phyloP scores from a whole-genome alignment of 2,888 invertebrate genomes.

The Arrhopalites spinosus region DNA sequence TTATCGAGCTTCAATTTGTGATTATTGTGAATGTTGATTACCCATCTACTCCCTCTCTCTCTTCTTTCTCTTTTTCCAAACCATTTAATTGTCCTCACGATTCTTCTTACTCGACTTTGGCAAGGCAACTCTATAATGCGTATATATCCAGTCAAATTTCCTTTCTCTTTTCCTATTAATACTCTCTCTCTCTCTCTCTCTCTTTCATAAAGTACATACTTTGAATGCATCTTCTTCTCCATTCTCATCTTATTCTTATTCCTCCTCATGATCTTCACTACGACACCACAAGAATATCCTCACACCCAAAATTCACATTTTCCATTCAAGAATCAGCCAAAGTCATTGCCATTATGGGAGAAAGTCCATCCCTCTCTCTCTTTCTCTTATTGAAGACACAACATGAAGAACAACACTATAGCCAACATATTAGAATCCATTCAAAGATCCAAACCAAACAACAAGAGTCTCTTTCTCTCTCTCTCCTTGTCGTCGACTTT shows the following conservation, averaged over 20 bases:
- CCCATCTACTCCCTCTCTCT: not conserved
- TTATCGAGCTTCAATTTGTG: constrained; percentile 42
- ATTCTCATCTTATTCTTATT: not conserved
- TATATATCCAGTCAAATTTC: not conserved
- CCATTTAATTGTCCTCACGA: too few relatives aligned
- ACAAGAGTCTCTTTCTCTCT: not conserved
- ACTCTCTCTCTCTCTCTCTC: not conserved
- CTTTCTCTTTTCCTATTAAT: not conserved
- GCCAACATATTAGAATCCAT: not conserved
- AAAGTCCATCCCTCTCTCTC: not conserved
- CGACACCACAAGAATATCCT: not conserved
- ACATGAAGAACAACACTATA: not conserved
- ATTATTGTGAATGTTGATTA: constrained; percentile 42
- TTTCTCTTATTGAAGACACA: not conserved
- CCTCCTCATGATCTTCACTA: not conserved
- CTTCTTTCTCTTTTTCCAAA: not conserved
- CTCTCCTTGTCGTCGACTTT: not conserved
- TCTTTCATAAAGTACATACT: constrained; percentile 40
- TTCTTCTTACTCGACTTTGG: not conserved
- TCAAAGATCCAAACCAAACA: constrained; percentile 1
- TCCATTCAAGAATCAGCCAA: not conserved
- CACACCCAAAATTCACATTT: not conserved
- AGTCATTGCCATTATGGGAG: not conserved
- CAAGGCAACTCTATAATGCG: not conserved
- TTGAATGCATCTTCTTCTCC: not conserved